A percentile compares a stretch with the other conserved stretches of the same genome.
Evolutionary conservation across 2,888 invertebrate genomes (phyloP).

Genomic region (Drosophila nr. perissopoda): DNA sequence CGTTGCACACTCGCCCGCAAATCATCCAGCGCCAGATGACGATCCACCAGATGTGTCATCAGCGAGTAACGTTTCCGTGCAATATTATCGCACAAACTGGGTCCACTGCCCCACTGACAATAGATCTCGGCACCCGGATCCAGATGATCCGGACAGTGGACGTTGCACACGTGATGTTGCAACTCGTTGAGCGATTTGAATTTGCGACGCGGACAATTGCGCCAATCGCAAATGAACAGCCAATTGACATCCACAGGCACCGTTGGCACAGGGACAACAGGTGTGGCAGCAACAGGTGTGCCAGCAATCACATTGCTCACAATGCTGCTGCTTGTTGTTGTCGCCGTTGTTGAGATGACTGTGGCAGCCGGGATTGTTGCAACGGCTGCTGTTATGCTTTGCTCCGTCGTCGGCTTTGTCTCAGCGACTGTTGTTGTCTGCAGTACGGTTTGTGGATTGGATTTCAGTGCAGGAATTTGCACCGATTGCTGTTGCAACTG

Average conservation of each 20-base stretch:
- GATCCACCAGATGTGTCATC: constrained; percentile 98
- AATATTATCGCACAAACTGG: constrained; percentile 92
- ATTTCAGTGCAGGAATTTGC: constrained; percentile 44
- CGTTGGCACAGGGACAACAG: constrained; percentile 19
- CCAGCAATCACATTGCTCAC: constrained; percentile 3
- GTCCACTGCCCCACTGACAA: constrained; percentile 92
- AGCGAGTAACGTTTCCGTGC: constrained; percentile 96
- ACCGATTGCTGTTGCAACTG: constrained; percentile 37
- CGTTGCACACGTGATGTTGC: constrained; percentile 93
- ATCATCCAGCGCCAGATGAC: constrained; percentile 93
- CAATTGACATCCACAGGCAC: constrained; percentile 82
- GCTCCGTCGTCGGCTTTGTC: constrained; percentile 15
- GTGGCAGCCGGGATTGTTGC: constrained; percentile 19
- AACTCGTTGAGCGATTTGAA: constrained; percentile 92
- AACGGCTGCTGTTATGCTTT: constrained; percentile 12
- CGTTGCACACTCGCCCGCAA: constrained; percentile 81
- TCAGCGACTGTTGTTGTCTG: constrained; percentile 27
- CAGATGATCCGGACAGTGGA: constrained; percentile 90
- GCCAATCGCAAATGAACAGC: constrained; percentile 96
- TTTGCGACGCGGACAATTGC: constrained; percentile 92
- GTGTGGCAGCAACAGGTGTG: constrained; percentile 5
- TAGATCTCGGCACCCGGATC: constrained; percentile 90
- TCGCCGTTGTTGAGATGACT: constrained; percentile 24
- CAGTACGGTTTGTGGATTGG: constrained; percentile 31
- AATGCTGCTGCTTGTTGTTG: constrained; percentile 13